Evolutionary conservation across 1,140 invertebrate genomes (phyloP).

Genomic region (Andrena cerasifolii): DNA sequence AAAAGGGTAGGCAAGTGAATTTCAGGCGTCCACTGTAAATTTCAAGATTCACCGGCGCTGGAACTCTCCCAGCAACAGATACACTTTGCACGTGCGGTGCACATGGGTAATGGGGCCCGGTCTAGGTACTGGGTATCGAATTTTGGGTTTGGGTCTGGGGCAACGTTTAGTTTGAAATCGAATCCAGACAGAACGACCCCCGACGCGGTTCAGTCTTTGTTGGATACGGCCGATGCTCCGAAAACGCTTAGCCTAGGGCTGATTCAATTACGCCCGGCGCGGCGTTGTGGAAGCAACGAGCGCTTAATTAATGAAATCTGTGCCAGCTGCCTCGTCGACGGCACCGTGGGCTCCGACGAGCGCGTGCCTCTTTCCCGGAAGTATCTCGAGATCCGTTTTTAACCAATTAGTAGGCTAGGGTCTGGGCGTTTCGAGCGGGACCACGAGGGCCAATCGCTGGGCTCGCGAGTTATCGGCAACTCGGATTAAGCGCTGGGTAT

Average conservation of each 20-base stretch:
- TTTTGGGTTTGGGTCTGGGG: not conserved
- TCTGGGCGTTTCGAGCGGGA: not conserved
- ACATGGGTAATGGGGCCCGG: no score
- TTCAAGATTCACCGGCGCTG: no score
- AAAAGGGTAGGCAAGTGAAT: no score
- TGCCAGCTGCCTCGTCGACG: slow-evolving; percentile 65
- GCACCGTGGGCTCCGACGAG: slow-evolving; percentile 22
- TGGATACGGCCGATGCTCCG: slow-evolving; percentile 50
- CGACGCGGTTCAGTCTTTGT: slow-evolving; percentile 67
- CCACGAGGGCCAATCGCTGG: no score
- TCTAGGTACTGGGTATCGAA: not conserved
- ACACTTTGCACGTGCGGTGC: no score
- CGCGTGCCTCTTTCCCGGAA: slow-evolving; percentile 33
- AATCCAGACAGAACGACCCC: slow-evolving; percentile 5
- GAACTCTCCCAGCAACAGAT: no score
- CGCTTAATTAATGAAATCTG: slow-evolving; percentile 77
- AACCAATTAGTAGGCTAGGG: not conserved
- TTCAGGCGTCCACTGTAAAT: no score
- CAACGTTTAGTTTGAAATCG: slow-evolving; percentile 2
- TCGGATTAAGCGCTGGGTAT: no score
- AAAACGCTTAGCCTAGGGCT: slow-evolving; percentile 62
- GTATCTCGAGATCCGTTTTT: slow-evolving; percentile 47
- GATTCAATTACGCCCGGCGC: slow-evolving; percentile 73
- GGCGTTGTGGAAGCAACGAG: slow-evolving; percentile 71
- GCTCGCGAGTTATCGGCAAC: no score